A percentile compares a stretch with the other conserved stretches of the same genome.
These are phyloP conservation scores for Alcis repandata DNA, from an alignment of 2,888 invertebrate species.

Conservation along the genomic window DNA sequence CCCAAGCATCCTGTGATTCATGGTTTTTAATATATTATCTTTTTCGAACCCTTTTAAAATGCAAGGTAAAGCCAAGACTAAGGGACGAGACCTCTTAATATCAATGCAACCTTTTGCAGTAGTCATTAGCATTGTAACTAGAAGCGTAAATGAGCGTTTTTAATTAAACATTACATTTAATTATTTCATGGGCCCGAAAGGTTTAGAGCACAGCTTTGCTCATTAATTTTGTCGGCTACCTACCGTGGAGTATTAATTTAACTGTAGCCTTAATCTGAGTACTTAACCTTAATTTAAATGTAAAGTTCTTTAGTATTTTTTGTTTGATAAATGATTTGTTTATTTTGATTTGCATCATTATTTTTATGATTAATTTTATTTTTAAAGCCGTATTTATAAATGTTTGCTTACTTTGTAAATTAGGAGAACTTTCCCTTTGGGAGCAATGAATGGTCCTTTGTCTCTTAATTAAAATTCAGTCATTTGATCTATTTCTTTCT, in stretches of 20 bases:
- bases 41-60: slow-evolving; percentile 46
- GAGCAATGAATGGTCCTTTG: background rate
- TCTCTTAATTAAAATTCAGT: slow-evolving; percentile 6
- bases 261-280: slow-evolving; percentile 56
- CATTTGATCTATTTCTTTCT: background rate
- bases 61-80: background rate
- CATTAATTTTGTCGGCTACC: slow-evolving; percentile 56
- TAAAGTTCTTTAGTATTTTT: slow-evolving; percentile 40
- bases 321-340: slow-evolving; percentile 7
- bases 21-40: slow-evolving; percentile 38
- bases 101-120: slow-evolving; percentile 12
- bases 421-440: background rate
- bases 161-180: slow-evolving; percentile 39
- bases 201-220: slow-evolving; percentile 50
- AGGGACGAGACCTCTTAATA: slow-evolving; percentile 6
- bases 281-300: slow-evolving; percentile 54
- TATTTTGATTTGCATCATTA: slow-evolving; percentile 8
- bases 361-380: slow-evolving; percentile 2
- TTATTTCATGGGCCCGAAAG: slow-evolving; percentile 42
- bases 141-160: slow-evolving; percentile 27
- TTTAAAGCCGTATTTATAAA: background rate
- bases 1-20: slow-evolving; percentile 66
- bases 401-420: background rate
- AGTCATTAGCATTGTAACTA: slow-evolving; percentile 11
- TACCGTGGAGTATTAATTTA: slow-evolving; percentile 51